A percentile compares a stretch with the other conserved stretches of the same genome.
Evolutionary conservation across 2,888 invertebrate genomes (phyloP).

Genomic region (Meganola albula): DNA sequence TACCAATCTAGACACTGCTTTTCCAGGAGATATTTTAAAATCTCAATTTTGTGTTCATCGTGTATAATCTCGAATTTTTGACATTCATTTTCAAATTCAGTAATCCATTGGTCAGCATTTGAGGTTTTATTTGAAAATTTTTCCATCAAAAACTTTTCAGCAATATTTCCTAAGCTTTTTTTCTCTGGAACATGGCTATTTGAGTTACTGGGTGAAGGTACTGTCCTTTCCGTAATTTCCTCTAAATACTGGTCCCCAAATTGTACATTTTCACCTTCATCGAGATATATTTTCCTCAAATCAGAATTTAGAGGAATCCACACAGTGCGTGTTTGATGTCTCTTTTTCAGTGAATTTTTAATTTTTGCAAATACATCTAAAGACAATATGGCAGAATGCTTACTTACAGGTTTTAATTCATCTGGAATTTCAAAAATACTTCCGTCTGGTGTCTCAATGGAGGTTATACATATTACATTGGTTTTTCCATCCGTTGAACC

Average conservation of each 20-base stretch:
- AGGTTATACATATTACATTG: constrained; percentile 23
- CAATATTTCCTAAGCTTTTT: neutral
- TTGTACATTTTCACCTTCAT: constrained; percentile 4
- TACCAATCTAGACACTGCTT: constrained; percentile 1
- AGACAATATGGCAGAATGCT: neutral
- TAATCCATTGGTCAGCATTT: constrained; percentile 18
- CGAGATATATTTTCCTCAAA: neutral
- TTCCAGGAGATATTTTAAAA: neutral
- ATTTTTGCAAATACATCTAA: neutral
- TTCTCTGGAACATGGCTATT: neutral
- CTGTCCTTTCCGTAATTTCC: neutral
- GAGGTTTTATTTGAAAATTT: constrained; percentile 12
- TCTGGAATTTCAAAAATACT: constrained; percentile 16
- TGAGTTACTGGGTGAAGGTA: neutral
- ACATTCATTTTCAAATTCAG: constrained; percentile 18
- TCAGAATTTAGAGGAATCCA: neutral
- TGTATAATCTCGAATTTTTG: neutral
- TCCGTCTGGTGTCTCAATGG: constrained; percentile 16
- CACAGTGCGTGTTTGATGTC: neutral
- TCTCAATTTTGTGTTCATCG: neutral
- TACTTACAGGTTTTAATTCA: constrained; percentile 1
- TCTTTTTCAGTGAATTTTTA: constrained; percentile 1
- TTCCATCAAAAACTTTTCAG: constrained; percentile 6
- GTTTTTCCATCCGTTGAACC: constrained; percentile 18
- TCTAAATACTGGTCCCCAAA: constrained; percentile 3